Percentiles rank a stretch among this genome's conserved stretches.
Conservation (phyloP, 2,113 vertebrate species). For the Colaptes auratus region DNA sequence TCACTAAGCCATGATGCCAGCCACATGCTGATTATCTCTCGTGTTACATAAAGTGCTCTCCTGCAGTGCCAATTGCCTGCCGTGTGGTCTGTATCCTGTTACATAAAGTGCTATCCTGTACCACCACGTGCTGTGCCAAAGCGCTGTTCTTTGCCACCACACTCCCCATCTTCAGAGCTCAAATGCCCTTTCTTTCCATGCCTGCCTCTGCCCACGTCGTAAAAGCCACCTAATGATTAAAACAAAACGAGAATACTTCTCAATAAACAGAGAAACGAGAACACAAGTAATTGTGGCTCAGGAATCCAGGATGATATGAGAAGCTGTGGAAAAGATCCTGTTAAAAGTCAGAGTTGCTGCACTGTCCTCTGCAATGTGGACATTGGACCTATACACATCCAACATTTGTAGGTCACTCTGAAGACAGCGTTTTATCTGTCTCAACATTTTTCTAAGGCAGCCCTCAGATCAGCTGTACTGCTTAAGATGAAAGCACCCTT, state of each 20-base stretch:
- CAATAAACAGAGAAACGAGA: not conserved
- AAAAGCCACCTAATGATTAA: slow-evolving; percentile 42
- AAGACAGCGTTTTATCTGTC: not conserved
- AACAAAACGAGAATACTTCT: slow-evolving; percentile 23
- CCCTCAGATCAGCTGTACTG: not conserved
- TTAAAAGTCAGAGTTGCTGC: not conserved
- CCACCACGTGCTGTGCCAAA: not conserved
- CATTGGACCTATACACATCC: not conserved
- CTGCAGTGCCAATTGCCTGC: not conserved
- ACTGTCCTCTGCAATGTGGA: not conserved
- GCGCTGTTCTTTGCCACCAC: not conserved
- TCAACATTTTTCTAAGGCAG: not conserved
- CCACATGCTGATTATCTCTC: slow-evolving; percentile 54
- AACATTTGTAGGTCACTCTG: not conserved
- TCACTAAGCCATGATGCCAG: not conserved
- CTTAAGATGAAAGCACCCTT: not conserved
- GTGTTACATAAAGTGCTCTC: slow-evolving; percentile 55
- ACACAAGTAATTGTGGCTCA: not conserved
- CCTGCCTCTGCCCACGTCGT: slow-evolving; percentile 18
- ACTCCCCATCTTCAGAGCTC: not conserved
- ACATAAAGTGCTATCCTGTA: slow-evolving; percentile 13
- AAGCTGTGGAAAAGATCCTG: fast-evolving
- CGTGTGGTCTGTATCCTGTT: slow-evolving; percentile 21
- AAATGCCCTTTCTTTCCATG: slow-evolving; percentile 16
- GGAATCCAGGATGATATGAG: not conserved